These are phyloP conservation scores for Heterochromis multidens DNA, from an alignment of 2,113 vertebrate genomes.

Conservation along the genomic window DNA sequence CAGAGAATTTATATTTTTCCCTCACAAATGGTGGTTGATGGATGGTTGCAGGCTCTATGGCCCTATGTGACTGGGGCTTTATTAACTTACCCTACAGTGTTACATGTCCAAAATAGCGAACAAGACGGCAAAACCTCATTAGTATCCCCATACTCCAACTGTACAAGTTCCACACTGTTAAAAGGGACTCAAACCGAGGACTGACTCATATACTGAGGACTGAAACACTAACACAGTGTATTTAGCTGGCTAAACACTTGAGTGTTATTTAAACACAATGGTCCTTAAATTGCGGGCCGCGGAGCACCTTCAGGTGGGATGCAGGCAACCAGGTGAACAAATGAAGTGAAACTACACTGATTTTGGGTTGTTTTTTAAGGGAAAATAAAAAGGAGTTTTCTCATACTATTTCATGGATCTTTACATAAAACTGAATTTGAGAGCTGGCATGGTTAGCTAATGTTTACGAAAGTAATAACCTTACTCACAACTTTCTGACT, in stretches of 20 bases:
- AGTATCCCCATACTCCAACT: background rate
- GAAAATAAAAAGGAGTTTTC: too few relatives aligned
- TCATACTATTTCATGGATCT: fast-evolving
- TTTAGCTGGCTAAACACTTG: background rate
- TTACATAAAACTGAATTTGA: background rate
- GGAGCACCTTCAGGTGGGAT: background rate
- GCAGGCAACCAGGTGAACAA: background rate
- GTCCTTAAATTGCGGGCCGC: too few relatives aligned
- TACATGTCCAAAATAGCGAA: too few relatives aligned
- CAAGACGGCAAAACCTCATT: background rate
- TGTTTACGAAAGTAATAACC: fast-evolving
- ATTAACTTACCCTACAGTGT: too few relatives aligned
- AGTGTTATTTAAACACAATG: background rate
- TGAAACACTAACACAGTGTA: background rate
- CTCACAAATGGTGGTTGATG: too few relatives aligned
- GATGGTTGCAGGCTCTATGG: too few relatives aligned
- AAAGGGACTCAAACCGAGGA: background rate
- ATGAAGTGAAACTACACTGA: too few relatives aligned
- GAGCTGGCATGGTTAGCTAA: background rate
- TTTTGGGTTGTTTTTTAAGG: too few relatives aligned
- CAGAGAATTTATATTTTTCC: too few relatives aligned
- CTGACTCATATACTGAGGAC: background rate
- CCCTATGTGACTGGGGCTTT: too few relatives aligned
- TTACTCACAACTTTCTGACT: background rate
- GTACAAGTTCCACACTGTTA: background rate